Percentiles rank a stretch among this genome's conserved stretches.
Evolutionary conservation across 2,797 vertebrate species (phyloP).

Genomic region (Enteromius anoplus): DNA sequence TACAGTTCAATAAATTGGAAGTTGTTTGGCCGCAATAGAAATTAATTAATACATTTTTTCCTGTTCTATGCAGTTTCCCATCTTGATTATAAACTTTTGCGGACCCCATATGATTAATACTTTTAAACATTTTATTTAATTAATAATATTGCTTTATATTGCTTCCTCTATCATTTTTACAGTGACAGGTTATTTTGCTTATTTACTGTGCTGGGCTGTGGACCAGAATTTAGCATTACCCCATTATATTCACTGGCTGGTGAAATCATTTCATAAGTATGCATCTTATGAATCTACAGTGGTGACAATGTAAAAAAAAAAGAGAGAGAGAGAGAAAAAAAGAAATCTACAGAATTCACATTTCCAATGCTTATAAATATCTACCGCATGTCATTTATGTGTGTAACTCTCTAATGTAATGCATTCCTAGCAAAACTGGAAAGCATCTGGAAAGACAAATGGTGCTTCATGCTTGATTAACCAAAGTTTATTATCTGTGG

Average conservation of each 20-base stretch:
- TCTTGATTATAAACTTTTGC: not conserved
- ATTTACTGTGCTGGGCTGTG: conserved; percentile 2
- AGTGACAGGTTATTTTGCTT: conserved; percentile 17
- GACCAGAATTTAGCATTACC: conserved; percentile 7
- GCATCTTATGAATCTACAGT: not conserved
- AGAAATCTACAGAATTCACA: not conserved
- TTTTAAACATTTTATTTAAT: not conserved
- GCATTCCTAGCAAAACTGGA: not conserved
- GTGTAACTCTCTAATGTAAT: conserved; percentile 12
- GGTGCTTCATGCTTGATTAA: not conserved
- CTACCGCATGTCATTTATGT: not conserved
- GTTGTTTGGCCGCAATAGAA: not conserved
- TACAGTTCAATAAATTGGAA: not conserved
- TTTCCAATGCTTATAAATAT: not conserved
- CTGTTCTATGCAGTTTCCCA: not conserved
- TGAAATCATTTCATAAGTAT: conserved; percentile 9
- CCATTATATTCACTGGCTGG: conserved; percentile 7
- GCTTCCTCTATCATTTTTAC: conserved; percentile 16
- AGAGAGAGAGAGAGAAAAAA: no score
- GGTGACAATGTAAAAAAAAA: not conserved
- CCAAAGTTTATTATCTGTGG: conserved; percentile 28
- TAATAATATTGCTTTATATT: not conserved
- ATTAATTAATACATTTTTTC: not conserved
- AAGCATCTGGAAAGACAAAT: conserved; percentile 10
- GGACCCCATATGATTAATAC: not conserved